These are phyloP conservation scores for Gallinago jamesoni DNA, from an alignment of 2,113 vertebrate genomes.

Conservation along the genomic window DNA sequence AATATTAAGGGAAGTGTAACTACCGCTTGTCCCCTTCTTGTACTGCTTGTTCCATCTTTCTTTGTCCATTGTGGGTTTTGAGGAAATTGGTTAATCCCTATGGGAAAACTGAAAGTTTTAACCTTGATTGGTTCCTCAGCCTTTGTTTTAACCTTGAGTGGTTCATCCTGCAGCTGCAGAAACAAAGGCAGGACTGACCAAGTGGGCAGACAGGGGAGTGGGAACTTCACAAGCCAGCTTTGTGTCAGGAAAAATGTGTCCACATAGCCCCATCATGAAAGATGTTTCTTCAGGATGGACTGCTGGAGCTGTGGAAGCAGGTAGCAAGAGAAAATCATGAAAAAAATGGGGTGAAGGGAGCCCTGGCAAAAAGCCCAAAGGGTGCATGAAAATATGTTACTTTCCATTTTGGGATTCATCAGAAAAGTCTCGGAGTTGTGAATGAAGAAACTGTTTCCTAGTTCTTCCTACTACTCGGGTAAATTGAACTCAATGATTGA, in stretches of 20 bases:
- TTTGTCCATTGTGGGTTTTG: background rate
- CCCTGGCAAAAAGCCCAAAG: background rate
- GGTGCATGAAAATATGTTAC: background rate
- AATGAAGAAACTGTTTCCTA: background rate
- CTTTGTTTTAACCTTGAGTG: background rate
- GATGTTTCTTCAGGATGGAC: background rate
- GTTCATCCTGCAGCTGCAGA: background rate
- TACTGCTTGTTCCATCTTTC: background rate
- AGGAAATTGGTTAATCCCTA: background rate
- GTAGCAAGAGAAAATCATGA: background rate
- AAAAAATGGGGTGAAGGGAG: background rate
- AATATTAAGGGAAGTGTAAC: background rate
- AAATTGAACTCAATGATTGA: background rate
- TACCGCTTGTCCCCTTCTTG: background rate
- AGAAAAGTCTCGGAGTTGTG: background rate
- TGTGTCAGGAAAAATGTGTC: background rate
- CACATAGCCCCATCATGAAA: background rate
- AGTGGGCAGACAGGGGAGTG: background rate
- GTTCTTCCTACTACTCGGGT: background rate
- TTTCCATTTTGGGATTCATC: background rate
- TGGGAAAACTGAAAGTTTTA: background rate
- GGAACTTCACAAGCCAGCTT: background rate
- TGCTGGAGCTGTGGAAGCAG: background rate
- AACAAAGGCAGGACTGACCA: background rate
- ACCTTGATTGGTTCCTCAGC: background rate